Conservation (phyloP, 2,888 invertebrate genomes). For the Cremastinae sp. region DNA sequence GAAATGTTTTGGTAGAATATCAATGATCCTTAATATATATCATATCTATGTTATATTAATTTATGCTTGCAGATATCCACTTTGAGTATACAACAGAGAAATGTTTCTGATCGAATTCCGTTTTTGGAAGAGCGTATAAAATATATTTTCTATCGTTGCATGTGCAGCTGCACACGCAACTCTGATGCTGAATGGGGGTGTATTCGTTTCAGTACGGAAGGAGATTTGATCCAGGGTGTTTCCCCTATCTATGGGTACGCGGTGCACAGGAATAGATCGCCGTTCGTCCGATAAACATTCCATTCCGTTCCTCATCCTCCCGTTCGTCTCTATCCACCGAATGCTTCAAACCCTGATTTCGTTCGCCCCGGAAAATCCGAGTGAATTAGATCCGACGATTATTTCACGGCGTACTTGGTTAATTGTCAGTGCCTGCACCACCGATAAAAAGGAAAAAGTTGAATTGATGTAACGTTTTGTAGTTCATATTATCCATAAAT, state of each 20-base stretch:
- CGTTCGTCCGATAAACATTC: constrained; percentile 46
- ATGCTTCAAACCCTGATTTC: constrained; percentile 29
- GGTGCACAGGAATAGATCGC: constrained; percentile 33
- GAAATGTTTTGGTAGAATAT: too few relatives aligned
- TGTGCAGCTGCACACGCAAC: constrained; percentile 58
- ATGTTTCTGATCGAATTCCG: too few relatives aligned
- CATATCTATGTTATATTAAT: too few relatives aligned
- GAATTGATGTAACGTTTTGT: neutral
- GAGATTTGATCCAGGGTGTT: constrained; percentile 46
- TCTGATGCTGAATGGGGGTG: constrained; percentile 38
- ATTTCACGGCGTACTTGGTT: constrained; percentile 26
- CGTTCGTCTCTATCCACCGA: neutral
- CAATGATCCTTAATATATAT: too few relatives aligned
- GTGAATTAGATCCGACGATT: constrained; percentile 33
- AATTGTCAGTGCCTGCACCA: constrained; percentile 1
- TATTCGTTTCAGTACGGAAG: constrained; percentile 42
- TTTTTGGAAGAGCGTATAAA: too few relatives aligned
- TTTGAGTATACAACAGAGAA: too few relatives aligned
- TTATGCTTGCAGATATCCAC: too few relatives aligned
- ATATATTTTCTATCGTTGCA: constrained; percentile 49
- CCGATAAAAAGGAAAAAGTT: neutral
- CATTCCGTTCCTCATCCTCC: constrained; percentile 22
- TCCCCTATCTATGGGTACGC: constrained; percentile 33
- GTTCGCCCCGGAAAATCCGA: constrained; percentile 34
- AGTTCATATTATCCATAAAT: too few relatives aligned